Conservation (phyloP, 1,140 invertebrate genomes). For the Ceratina japonica region DNA sequence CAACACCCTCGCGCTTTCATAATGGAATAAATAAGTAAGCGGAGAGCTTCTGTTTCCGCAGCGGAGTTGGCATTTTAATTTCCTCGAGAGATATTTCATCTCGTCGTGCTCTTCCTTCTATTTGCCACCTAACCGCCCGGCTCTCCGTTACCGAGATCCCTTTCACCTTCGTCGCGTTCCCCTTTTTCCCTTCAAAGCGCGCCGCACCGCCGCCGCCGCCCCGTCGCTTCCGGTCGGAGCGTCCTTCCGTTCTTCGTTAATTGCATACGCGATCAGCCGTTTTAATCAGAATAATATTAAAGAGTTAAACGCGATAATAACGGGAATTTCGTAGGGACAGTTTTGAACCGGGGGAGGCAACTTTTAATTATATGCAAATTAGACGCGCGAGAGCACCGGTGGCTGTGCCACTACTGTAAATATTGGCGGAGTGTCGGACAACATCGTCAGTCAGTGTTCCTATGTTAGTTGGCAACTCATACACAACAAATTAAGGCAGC, state of each 20-base stretch:
- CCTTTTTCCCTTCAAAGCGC: background rate
- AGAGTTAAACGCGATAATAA: background rate
- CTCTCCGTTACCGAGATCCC: background rate
- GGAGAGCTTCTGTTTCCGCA: conserved; percentile 48
- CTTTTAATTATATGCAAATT: conserved; percentile 5
- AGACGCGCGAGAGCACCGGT: too few relatives aligned
- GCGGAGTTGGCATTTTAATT: conserved; percentile 66
- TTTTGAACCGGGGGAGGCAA: background rate
- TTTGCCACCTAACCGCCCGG: conserved; percentile 21
- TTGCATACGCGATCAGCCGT: background rate
- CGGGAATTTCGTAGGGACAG: background rate
- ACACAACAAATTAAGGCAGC: background rate
- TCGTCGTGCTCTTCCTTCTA: conserved; percentile 17
- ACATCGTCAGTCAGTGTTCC: conserved; percentile 4
- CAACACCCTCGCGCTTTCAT: conserved; percentile 32
- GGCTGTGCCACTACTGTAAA: background rate
- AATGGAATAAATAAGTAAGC: conserved; percentile 71
- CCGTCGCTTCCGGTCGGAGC: background rate
- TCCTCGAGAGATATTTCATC: conserved; percentile 64
- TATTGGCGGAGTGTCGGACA: conserved; percentile 9
- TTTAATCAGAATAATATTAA: conserved; percentile 5
- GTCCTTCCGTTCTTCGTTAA: background rate
- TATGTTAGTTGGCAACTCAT: background rate
- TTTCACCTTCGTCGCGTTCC: background rate
- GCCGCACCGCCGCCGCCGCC: background rate